Conservation (phyloP, 1,140 invertebrate species). For the Parapsyche elsis region DNA sequence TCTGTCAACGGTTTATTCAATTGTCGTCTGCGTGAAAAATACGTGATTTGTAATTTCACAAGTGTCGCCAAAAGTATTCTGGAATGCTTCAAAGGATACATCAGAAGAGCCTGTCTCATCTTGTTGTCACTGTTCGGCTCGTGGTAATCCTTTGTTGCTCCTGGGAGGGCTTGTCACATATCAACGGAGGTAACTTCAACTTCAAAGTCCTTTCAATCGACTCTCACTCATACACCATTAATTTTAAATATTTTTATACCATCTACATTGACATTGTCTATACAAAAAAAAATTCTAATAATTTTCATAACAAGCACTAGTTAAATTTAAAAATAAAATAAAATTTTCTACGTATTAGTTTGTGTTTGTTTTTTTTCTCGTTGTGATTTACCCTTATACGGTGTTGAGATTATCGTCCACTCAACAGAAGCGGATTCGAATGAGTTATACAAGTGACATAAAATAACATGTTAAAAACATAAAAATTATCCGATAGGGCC, state of each 20-base stretch:
- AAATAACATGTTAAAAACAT: slow-evolving; percentile 54
- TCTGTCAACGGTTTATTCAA: slow-evolving; percentile 2
- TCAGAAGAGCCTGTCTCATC: background rate
- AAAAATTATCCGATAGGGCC: slow-evolving; percentile 52
- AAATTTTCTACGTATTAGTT: no score
- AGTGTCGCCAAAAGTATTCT: no score
- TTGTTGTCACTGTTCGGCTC: slow-evolving; percentile 26
- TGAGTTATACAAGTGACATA: slow-evolving; percentile 47
- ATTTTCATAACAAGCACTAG: background rate
- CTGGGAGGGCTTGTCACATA: slow-evolving; percentile 43
- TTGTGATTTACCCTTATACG: slow-evolving; percentile 7
- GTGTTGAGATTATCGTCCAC: slow-evolving; percentile 43
- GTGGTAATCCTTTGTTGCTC: slow-evolving; percentile 43
- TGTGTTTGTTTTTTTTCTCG: background rate
- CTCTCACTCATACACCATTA: background rate
- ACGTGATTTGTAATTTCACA: no score
- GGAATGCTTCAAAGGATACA: no score
- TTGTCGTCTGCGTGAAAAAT: background rate
- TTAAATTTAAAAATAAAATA: background rate
- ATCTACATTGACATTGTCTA: background rate
- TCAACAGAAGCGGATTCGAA: slow-evolving; percentile 47
- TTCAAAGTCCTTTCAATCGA: slow-evolving; percentile 17
- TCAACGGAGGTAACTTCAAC: no score
- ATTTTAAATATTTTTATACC: background rate
- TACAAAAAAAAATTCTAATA: background rate